A percentile compares a stretch with the other conserved stretches of the same genome.
phyloP scores from a whole-genome alignment of 2,113 vertebrate genomes.

The Tupaia tana region DNA sequence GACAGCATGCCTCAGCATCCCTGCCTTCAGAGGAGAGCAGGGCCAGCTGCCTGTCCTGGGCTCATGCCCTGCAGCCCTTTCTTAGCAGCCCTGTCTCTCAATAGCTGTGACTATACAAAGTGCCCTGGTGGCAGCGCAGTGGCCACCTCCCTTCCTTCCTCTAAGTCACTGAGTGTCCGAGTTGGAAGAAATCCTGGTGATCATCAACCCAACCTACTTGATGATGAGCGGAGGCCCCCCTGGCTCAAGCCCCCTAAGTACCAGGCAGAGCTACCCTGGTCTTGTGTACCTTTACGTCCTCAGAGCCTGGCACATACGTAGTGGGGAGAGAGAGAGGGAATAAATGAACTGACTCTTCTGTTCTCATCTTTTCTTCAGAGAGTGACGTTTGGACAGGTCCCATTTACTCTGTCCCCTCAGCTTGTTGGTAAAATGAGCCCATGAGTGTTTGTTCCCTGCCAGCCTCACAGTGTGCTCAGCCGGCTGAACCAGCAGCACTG shows the following conservation, averaged over 20 bases:
- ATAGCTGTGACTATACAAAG: not conserved
- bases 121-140: fast-evolving
- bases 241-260: not conserved
- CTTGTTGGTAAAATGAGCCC: not conserved
- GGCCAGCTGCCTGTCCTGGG: conserved; percentile 23
- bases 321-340: not conserved
- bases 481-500: not conserved
- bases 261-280: not conserved
- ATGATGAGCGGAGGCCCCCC: too few species aligned
- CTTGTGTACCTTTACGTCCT: not conserved
- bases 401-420: not conserved
- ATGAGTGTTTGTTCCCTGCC: not conserved
- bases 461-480: too few species aligned
- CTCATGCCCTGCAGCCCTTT: not conserved
- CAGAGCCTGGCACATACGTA: not conserved
- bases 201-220: not conserved
- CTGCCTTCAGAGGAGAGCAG: conserved; percentile 77
- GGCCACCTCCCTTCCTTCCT: not conserved
- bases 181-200: not conserved
- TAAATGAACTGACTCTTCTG: not conserved
- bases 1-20: conserved; percentile 48
- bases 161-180: not conserved
- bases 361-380: not conserved
- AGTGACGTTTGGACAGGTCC: not conserved
- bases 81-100: not conserved